These are phyloP conservation scores for Pogona vitticeps DNA, from an alignment of 2,113 vertebrate species.

Conservation along the genomic window DNA sequence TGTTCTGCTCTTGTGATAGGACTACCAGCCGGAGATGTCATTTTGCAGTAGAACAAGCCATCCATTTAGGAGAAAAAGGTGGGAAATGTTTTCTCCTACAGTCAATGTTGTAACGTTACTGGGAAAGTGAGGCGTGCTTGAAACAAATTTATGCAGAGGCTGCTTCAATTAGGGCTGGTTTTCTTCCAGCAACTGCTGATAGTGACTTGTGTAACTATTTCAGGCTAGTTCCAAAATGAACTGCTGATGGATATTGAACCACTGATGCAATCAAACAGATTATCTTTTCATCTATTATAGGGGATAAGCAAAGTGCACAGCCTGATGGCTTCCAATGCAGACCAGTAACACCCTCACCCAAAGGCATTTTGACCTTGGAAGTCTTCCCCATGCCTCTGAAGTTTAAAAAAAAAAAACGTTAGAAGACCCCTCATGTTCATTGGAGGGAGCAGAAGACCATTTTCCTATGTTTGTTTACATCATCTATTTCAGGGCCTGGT, in stretches of 20 bases:
- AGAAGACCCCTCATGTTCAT: too few species aligned
- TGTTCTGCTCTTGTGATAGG: conserved; percentile 67
- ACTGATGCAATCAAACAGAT: background rate
- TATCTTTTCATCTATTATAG: too few species aligned
- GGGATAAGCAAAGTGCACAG: too few species aligned
- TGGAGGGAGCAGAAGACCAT: too few species aligned
- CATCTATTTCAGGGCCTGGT: too few species aligned
- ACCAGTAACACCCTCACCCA: too few species aligned
- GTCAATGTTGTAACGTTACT: background rate
- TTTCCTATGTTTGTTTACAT: too few species aligned
- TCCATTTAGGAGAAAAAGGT: conserved; percentile 81
- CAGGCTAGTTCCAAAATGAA: background rate
- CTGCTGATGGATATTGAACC: too few species aligned
- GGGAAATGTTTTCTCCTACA: background rate
- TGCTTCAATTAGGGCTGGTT: background rate
- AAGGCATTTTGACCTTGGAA: too few species aligned
- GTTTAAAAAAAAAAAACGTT: too few species aligned
- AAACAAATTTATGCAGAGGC: background rate
- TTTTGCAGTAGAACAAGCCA: conserved; percentile 83
- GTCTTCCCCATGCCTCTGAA: too few species aligned
- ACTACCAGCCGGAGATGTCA: conserved; percentile 87
- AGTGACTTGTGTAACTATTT: background rate
- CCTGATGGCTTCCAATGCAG: too few species aligned
- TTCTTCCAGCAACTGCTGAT: background rate
- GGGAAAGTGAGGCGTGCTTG: background rate